phyloP scores from a whole-genome alignment of 1,140 invertebrate genomes.

The Cardiocondyla obscurior region DNA sequence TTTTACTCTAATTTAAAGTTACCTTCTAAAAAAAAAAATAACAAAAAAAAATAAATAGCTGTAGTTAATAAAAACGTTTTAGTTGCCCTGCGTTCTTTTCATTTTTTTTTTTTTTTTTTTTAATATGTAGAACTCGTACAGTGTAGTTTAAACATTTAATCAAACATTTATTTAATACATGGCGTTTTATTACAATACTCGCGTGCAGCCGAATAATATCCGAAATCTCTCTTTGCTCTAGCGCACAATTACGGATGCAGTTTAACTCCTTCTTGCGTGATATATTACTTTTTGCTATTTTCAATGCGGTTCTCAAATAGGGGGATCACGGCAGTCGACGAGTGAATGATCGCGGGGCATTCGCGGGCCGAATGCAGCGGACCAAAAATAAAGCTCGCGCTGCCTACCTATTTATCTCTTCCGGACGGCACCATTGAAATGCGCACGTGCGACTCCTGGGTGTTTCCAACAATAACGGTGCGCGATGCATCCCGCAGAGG shows the following conservation, averaged over 20 bases:
- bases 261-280: not conserved
- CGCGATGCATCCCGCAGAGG: constrained; percentile 54
- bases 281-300: constrained; percentile 34
- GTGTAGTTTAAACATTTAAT: not conserved
- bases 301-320: constrained; percentile 8
- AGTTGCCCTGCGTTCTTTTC: not conserved
- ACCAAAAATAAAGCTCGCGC: constrained; percentile 61
- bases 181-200: not conserved
- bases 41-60: not conserved
- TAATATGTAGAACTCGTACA: not conserved
- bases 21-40: not conserved
- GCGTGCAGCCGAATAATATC: not conserved
- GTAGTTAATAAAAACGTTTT: not conserved
- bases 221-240: not conserved
- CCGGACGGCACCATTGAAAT: constrained; percentile 55
- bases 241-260: not conserved
- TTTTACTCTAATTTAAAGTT: not conserved
- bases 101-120: not conserved
- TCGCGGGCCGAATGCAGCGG: constrained; percentile 19
- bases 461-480: constrained; percentile 63
- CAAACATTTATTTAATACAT: not conserved
- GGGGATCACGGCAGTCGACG: not conserved
- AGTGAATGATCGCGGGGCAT: constrained; percentile 20
- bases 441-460: constrained; percentile 63
- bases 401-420: constrained; percentile 58